These are phyloP conservation scores for Coelogynopora nodosa DNA, from an alignment of 2,888 invertebrate species.

Conservation along the genomic window DNA sequence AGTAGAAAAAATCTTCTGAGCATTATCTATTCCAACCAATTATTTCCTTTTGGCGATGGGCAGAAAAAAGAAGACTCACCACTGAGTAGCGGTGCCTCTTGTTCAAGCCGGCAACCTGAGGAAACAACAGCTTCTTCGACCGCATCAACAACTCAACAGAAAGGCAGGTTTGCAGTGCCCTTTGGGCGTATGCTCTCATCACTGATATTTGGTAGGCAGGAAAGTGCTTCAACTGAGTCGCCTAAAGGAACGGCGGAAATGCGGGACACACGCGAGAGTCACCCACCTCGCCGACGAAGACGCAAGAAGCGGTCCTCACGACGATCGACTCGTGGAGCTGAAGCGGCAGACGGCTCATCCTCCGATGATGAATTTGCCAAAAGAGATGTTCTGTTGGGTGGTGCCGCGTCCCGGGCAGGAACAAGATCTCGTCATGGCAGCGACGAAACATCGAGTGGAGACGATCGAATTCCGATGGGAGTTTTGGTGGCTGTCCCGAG, in stretches of 20 bases:
- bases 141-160: neutral
- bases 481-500: conserved; percentile 2
- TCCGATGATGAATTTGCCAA: neutral
- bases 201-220: neutral
- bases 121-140: neutral
- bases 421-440: neutral
- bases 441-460: neutral
- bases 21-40: neutral
- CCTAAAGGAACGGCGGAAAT: neutral
- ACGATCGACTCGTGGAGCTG: neutral
- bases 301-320: neutral
- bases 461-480: neutral
- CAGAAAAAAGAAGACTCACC: neutral
- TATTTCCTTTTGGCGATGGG: neutral
- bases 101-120: neutral
- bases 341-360: neutral
- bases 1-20: neutral
- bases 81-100: neutral
- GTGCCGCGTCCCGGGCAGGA: neutral
- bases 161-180: neutral
- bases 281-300: neutral
- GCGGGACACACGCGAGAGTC: neutral
- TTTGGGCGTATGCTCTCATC: neutral
- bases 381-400: neutral
- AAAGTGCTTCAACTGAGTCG: neutral